phyloP scores from a whole-genome alignment of 1,140 invertebrate species.

The Cardiocondyla obscurior region DNA sequence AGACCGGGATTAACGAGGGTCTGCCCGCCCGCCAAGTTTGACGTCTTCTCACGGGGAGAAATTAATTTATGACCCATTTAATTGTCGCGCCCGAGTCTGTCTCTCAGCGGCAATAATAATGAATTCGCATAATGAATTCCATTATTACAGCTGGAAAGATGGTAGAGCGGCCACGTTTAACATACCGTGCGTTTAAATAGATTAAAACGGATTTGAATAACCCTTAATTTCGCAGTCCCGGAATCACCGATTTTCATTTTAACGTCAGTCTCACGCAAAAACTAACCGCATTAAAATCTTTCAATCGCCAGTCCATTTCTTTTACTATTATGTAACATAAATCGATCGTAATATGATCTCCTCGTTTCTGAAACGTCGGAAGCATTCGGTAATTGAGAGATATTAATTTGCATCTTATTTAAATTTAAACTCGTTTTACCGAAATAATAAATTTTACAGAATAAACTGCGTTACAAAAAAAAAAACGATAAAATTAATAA shows the following conservation, averaged over 20 bases:
- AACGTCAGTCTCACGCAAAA: neutral
- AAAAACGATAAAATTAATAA: neutral
- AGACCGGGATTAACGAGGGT: neutral
- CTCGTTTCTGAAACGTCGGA: neutral
- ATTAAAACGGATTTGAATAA: slow-evolving; percentile 32
- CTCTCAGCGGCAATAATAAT: slow-evolving; percentile 28
- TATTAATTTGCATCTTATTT: slow-evolving; percentile 19
- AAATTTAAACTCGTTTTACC: neutral
- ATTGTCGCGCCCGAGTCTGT: slow-evolving; percentile 31
- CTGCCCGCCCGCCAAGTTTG: neutral
- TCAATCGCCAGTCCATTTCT: neutral
- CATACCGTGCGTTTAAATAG: slow-evolving; percentile 1
- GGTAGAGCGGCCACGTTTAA: neutral
- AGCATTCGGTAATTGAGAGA: neutral
- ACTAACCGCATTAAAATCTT: slow-evolving; percentile 3
- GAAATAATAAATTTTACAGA: neutral
- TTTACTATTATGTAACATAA: neutral
- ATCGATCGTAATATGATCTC: neutral
- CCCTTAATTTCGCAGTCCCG: neutral
- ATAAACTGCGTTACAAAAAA: neutral
- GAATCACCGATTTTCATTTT: slow-evolving; percentile 10
- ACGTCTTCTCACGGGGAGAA: slow-evolving; percentile 2
- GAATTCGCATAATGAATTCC: slow-evolving; percentile 34
- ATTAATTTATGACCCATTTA: slow-evolving; percentile 32
- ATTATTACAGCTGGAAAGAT: slow-evolving; percentile 21